A percentile compares a stretch with the other conserved stretches of the same genome.
phyloP scores from a whole-genome alignment of 1,140 invertebrate genomes.

The Cheumatopsyche charites region DNA sequence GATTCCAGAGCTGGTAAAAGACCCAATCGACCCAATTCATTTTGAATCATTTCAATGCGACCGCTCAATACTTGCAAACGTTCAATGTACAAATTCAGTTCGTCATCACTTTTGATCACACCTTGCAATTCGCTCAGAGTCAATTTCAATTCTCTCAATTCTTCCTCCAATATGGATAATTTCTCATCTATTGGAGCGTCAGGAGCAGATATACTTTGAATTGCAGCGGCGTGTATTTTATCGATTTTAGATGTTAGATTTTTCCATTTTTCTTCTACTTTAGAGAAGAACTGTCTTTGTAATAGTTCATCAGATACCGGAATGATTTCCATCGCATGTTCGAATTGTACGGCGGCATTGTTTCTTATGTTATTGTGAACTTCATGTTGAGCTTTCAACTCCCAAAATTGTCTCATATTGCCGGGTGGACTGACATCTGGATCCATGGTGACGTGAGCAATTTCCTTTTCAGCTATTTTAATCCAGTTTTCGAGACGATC shows the following conservation, averaged over 20 bases:
- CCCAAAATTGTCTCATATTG: slow-evolving; percentile 83
- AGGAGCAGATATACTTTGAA: slow-evolving; percentile 71
- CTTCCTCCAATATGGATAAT: slow-evolving; percentile 72
- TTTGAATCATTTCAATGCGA: slow-evolving; percentile 75
- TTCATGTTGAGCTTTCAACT: slow-evolving; percentile 85
- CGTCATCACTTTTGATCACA: slow-evolving; percentile 80
- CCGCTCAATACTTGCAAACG: slow-evolving; percentile 75
- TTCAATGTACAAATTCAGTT: slow-evolving; percentile 79
- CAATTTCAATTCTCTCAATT: slow-evolving; percentile 71
- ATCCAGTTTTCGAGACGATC: slow-evolving; percentile 78
- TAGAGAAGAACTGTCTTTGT: slow-evolving; percentile 76
- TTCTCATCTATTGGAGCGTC: slow-evolving; percentile 75
- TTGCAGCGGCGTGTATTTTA: slow-evolving; percentile 69
- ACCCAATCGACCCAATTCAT: slow-evolving; percentile 76
- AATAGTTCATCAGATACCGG: slow-evolving; percentile 80
- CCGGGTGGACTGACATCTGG: slow-evolving; percentile 64
- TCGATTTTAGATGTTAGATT: slow-evolving; percentile 68
- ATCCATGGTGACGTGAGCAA: slow-evolving; percentile 61
- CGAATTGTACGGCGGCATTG: slow-evolving; percentile 74
- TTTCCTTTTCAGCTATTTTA: slow-evolving; percentile 70
- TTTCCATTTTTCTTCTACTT: slow-evolving; percentile 78
- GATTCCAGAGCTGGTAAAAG: slow-evolving; percentile 73
- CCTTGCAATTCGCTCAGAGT: slow-evolving; percentile 73
- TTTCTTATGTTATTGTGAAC: slow-evolving; percentile 79
- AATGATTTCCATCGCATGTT: slow-evolving; percentile 76